Percentiles rank a stretch among this genome's conserved stretches.
These are phyloP conservation scores for Bradypodion ventrale DNA, from an alignment of 2,797 vertebrate genomes.

Conservation along the genomic window DNA sequence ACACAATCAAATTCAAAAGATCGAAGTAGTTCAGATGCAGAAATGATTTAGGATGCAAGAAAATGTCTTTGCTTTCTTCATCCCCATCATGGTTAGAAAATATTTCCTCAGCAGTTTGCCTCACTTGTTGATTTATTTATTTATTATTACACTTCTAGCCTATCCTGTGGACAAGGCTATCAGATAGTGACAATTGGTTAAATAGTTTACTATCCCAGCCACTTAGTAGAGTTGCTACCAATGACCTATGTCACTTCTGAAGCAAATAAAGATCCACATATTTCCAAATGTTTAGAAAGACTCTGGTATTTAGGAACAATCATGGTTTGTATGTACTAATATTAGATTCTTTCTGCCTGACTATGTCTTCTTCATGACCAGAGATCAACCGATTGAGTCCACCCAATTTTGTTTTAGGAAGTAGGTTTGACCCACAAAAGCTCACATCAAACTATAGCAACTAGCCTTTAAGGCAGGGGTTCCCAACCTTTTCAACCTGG, in stretches of 20 bases:
- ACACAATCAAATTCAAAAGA: constrained; percentile 74
- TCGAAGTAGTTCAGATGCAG: constrained; percentile 65
- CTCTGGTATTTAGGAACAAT: background rate
- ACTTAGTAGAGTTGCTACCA: background rate
- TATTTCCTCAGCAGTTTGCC: constrained; percentile 49
- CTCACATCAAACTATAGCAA: too few relatives aligned
- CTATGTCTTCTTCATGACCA: too few relatives aligned
- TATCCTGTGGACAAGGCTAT: background rate
- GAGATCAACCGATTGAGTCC: too few relatives aligned
- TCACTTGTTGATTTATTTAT: background rate
- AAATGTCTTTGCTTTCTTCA: constrained; percentile 55
- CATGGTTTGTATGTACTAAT: background rate
- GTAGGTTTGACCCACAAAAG: too few relatives aligned
- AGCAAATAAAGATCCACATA: background rate
- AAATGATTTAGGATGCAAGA: constrained; percentile 63
- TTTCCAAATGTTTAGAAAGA: background rate
- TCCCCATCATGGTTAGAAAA: constrained; percentile 40
- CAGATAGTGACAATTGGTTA: fast-evolving
- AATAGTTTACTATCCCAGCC: too few relatives aligned
- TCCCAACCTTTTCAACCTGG: too few relatives aligned
- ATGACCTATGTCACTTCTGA: background rate
- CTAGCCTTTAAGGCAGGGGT: too few relatives aligned
- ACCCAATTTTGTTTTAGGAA: too few relatives aligned
- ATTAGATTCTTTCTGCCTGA: too few relatives aligned
- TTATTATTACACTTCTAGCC: background rate